These are phyloP conservation scores for Arvicanthis niloticus DNA, from an alignment of 2,113 vertebrate species.

Conservation along the genomic window DNA sequence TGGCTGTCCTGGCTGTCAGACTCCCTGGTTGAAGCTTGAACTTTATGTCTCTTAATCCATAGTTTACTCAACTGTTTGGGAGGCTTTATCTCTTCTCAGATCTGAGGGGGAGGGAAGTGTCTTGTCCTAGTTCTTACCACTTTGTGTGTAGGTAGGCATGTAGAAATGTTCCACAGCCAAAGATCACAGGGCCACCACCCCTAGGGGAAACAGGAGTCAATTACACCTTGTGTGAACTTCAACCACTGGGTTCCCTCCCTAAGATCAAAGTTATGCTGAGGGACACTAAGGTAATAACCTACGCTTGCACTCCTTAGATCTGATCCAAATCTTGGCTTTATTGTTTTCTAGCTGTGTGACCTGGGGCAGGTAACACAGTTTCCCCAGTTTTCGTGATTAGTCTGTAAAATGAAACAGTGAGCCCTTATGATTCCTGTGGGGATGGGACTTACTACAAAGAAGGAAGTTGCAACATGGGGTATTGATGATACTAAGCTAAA, in stretches of 20 bases:
- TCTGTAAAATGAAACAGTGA: neutral
- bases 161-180: constrained; percentile 25
- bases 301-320: neutral
- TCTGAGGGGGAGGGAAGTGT: neutral
- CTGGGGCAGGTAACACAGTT: neutral
- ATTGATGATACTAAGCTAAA: neutral
- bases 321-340: neutral
- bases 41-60: neutral
- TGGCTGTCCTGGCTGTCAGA: constrained; percentile 32
- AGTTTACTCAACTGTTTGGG: constrained; percentile 44
- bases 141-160: neutral
- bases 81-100: neutral
- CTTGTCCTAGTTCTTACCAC: constrained; percentile 53
- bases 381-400: neutral
- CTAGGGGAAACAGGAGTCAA: neutral
- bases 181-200: neutral
- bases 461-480: neutral
- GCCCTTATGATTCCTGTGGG: neutral
- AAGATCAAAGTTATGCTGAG: neutral
- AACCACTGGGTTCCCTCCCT: neutral
- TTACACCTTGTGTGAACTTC: neutral
- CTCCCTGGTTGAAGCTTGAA: neutral
- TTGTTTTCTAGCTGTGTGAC: constrained; percentile 11
- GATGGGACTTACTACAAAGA: neutral
- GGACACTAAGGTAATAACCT: neutral